These are phyloP conservation scores for Irena cyanogastra DNA, from an alignment of 2,113 vertebrate genomes.

Conservation along the genomic window DNA sequence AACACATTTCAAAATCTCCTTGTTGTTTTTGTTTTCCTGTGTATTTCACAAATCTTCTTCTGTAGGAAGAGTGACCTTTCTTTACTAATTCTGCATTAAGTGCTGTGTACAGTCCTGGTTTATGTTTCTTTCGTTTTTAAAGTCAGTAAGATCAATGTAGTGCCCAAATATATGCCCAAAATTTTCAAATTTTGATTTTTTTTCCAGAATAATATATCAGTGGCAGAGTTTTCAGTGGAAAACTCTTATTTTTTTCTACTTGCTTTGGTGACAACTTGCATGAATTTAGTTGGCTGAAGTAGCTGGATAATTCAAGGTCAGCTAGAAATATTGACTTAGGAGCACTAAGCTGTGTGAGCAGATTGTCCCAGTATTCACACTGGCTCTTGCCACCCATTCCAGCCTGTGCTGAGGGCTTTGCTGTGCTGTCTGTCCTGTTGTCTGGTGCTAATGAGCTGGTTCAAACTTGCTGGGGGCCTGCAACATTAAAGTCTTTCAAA, in stretches of 20 bases:
- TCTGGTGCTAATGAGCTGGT: not conserved
- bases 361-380: not conserved
- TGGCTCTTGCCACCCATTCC: not conserved
- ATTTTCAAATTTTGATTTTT: not conserved
- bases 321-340: not conserved
- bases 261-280: not conserved
- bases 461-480: not conserved
- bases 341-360: not conserved
- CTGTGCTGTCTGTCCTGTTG: not conserved
- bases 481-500: not conserved
- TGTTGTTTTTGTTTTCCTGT: not conserved
- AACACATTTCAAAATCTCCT: not conserved
- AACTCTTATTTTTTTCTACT: not conserved
- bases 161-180: not conserved
- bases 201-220: not conserved
- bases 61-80: not conserved
- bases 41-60: not conserved
- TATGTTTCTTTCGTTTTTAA: not conserved
- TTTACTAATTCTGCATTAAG: not conserved
- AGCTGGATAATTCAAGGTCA: not conserved
- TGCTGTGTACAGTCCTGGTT: not conserved
- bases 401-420: not conserved
- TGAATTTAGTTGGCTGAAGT: not conserved
- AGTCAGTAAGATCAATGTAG: not conserved
- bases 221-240: not conserved